Evolutionary conservation across 2,113 vertebrate species (phyloP).

Genomic region (Ceyx melanurus): DNA sequence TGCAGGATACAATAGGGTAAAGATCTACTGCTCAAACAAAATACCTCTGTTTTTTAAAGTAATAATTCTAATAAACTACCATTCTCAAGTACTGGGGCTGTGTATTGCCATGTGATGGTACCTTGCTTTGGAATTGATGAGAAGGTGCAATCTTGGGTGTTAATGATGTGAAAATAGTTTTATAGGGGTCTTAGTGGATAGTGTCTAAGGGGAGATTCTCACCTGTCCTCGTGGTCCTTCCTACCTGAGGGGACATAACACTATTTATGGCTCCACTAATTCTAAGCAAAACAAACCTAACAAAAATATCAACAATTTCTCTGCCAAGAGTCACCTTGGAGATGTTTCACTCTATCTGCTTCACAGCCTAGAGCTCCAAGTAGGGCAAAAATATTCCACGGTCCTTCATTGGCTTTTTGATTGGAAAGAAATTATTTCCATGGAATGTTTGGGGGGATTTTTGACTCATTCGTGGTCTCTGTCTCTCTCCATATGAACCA

Average conservation of each 20-base stretch:
- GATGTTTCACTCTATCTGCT: not conserved
- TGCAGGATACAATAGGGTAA: fast-evolving
- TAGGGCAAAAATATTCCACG: not conserved
- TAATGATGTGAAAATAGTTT: not conserved
- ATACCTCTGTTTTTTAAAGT: not conserved
- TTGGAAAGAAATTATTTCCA: not conserved
- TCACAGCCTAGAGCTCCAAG: not conserved
- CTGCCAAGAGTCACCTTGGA: not conserved
- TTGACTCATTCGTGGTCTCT: not conserved
- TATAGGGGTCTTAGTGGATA: not conserved
- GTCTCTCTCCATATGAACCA: not conserved
- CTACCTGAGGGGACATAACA: not conserved
- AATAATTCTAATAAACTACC: not conserved
- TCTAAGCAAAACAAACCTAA: not conserved
- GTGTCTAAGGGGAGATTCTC: not conserved
- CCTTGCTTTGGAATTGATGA: not conserved
- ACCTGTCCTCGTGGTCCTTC: not conserved
- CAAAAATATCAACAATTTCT: not conserved
- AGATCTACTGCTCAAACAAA: not conserved
- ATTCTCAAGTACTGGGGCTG: not conserved
- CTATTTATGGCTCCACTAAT: not conserved
- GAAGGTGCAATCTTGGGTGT: not conserved
- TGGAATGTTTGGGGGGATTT: not conserved
- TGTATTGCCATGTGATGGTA: not conserved
- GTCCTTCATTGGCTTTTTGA: not conserved